phyloP scores from a whole-genome alignment of 1,140 invertebrate species.

The Choristoneura fumiferana region DNA sequence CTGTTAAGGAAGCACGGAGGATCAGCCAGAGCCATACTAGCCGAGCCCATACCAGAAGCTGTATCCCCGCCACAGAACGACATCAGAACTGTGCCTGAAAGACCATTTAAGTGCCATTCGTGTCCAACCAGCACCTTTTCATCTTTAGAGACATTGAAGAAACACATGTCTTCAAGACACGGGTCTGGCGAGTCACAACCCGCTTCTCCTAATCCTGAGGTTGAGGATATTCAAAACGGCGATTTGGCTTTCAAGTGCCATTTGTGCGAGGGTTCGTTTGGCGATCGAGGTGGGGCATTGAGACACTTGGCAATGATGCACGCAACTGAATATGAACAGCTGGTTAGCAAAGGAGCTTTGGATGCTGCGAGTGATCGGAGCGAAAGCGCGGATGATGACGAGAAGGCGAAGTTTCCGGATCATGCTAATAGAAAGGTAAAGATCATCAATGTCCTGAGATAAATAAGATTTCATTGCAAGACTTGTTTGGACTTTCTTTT shows the following conservation, averaged over 20 bases:
- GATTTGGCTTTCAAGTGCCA: constrained; percentile 95
- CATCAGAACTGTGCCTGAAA: constrained; percentile 85
- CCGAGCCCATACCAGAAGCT: constrained; percentile 57
- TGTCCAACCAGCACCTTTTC: constrained; percentile 93
- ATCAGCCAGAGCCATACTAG: constrained; percentile 63
- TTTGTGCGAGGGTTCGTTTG: constrained; percentile 92
- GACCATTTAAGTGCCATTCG: constrained; percentile 90
- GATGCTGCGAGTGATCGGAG: constrained; percentile 81
- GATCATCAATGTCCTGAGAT: background rate
- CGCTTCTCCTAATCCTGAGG: constrained; percentile 59
- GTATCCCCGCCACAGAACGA: constrained; percentile 58
- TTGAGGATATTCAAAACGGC: constrained; percentile 58
- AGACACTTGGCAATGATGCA: constrained; percentile 89
- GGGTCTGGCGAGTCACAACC: constrained; percentile 66
- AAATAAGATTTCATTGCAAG: too few relatives aligned
- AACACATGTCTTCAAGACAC: constrained; percentile 87
- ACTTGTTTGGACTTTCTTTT: too few relatives aligned
- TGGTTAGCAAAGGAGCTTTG: constrained; percentile 89
- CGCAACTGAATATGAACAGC: constrained; percentile 84
- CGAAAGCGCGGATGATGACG: constrained; percentile 79
- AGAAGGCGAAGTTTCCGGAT: constrained; percentile 88
- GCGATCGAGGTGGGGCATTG: constrained; percentile 87
- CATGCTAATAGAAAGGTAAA: constrained; percentile 91
- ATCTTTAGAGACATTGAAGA: constrained; percentile 87
- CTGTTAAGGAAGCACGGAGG: constrained; percentile 91